Base-by-base conservation (phyloP, 2,797 vertebrate species). In the Taenioides sp. region DNA sequence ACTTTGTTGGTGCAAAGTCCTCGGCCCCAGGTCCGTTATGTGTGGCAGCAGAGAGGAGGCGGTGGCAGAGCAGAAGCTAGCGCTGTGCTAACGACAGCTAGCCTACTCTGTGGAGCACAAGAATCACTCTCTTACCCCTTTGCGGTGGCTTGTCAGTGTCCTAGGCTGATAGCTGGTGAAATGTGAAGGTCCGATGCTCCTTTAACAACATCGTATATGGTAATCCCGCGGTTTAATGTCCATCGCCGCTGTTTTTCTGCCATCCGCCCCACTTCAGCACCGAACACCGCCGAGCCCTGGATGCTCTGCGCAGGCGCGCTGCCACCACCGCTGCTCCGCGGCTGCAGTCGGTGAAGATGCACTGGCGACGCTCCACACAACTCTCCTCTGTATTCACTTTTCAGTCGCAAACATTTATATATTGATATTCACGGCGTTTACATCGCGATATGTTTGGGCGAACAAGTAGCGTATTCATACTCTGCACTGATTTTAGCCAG, bases 231-330 rank as follows among this genome's bases (percentile, higher is more conserved):
- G 89, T 91, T 83, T 88, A 89, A 90, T 77, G 93, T 95, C 96
- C 96, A 96, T 94, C 92, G 88, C 92, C 91, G 94, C 93, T 87
- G 92, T 82, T 89, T 76, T 69, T 93, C 93, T 93, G 95, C 95
- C 96, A 97, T 97, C 96, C 95, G 95, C 95, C 96, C 95, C 97
- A 96, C 96, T 97, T 97, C 96, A 97, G 96, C 96, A 96, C 96
- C 96, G 94, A 93, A 93, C 92, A 92, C 94, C 95, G 95, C 96
- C 95, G 94, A 93, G 95, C 93, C 94, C 93, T 92, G 91, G 93
- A 95, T 91, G 92, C 92, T 93, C 88, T 94, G 94, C 94, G 94
- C 94, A 94, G 77, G 94, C 92, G 93, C 89, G 88, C 81, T 90
- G 82, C 76, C 73, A 28, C 83, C 75, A 27, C 83, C 76, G 85